Evolutionary conservation across 2,797 vertebrate genomes (phyloP), one percentile per base, ranked within the genome.

Genomic region (Microctenopoma stevenorrisi): DNA sequence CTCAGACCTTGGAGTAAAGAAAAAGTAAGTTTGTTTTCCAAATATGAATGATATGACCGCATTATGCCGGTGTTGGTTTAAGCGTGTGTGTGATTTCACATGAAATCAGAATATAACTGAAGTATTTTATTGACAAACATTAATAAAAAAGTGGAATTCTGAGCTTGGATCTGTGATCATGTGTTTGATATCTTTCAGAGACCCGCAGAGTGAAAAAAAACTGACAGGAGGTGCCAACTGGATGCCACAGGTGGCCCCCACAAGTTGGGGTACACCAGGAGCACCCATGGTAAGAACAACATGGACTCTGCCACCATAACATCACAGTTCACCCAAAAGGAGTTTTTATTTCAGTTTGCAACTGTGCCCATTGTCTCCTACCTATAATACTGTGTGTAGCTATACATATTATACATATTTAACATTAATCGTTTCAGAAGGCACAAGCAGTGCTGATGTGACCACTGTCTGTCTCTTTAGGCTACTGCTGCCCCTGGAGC

Each of bases 141-240:
- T 30, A 54, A 3, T 37, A 13, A 60, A 13, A 35, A 35, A 35
- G 33, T 35, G 38, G 3, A 11, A 40, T 40, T 11, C 13, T 40
- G 4, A 4, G 38, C 4, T 4, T 13, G 10, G 11, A 40, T 3
- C 10, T 40, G 22, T 72, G 35, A 53, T 55, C 37, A 22, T 63
- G 7, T 53, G 30, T 67, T 69, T 70, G 25, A 61, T 68, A 37
- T 79, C 47, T 42, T 76, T 64, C 82, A 98, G 98, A 88, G 97
- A 99, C 72, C 95, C 97, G 79, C 94, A 95, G 93, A 96, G 94
- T 69, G 98, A 99, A 91, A 99, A 95, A 69, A 99, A 97, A 81
- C 89, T 99, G 75, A 99, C 98, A 12, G 98, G 98, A 83, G 98
- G 98, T 16, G 96, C 96, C 11, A 98, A 99, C 89, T 99, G 98